Percentiles rank a stretch among this genome's conserved stretches.
Conservation (phyloP, 2,888 invertebrate genomes). For the Idaea dimidiata region DNA sequence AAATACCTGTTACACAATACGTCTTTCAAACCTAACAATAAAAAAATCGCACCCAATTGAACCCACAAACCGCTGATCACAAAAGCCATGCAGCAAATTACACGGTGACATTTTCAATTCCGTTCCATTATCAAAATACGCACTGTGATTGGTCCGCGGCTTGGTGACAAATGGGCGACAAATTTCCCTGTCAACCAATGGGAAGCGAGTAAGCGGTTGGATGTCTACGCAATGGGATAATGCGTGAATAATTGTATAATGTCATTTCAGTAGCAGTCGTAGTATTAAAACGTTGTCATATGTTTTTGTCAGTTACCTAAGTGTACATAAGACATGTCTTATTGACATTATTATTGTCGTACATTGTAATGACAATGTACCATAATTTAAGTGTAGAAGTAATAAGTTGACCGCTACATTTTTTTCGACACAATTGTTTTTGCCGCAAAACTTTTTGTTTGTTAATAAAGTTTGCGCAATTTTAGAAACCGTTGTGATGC, state of each 20-base stretch:
- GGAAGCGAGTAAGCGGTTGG: constrained; percentile 31
- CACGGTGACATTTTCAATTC: constrained; percentile 65
- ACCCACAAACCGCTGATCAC: constrained; percentile 31
- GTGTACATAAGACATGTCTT: neutral
- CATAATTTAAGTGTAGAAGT: no score
- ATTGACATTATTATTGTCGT: no score
- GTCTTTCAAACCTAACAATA: constrained; percentile 29
- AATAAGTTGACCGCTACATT: no score
- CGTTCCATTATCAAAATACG: constrained; percentile 55
- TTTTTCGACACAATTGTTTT: no score
- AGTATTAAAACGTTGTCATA: constrained; percentile 15
- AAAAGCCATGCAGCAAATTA: constrained; percentile 42
- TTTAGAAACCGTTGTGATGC: no score
- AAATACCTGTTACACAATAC: neutral
- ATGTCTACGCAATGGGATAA: constrained; percentile 40
- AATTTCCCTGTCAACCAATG: constrained; percentile 57
- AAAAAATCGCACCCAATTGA: constrained; percentile 20
- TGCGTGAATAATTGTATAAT: constrained; percentile 49
- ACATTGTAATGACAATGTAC: no score
- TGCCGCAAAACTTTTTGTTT: no score
- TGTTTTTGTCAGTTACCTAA: neutral
- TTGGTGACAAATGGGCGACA: constrained; percentile 81
- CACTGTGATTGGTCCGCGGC: constrained; percentile 57
- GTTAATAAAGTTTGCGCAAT: no score
- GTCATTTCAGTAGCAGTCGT: constrained; percentile 31